These are phyloP conservation scores for Drosophila equinoxialis DNA, from an alignment of 1,140 invertebrate genomes.

Conservation along the genomic window DNA sequence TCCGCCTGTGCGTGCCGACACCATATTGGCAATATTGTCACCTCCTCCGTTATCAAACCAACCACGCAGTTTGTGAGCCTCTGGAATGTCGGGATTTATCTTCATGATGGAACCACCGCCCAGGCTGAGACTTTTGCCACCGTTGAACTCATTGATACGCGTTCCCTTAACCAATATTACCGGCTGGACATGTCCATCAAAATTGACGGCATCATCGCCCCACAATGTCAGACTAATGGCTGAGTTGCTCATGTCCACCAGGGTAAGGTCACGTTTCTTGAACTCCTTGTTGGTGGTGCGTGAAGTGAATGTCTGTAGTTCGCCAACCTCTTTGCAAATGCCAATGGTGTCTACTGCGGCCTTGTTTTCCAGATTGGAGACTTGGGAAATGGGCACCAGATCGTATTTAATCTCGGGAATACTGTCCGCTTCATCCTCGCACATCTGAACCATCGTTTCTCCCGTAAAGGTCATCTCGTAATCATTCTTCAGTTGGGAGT, in stretches of 20 bases:
- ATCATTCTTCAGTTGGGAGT: conserved; percentile 92
- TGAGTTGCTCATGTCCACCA: conserved; percentile 93
- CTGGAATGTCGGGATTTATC: conserved; percentile 94
- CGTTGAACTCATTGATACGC: conserved; percentile 89
- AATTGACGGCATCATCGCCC: conserved; percentile 92
- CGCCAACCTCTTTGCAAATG: conserved; percentile 90
- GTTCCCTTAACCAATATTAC: conserved; percentile 93
- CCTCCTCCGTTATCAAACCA: conserved; percentile 94
- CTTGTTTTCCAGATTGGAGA: conserved; percentile 88
- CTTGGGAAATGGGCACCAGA: conserved; percentile 90
- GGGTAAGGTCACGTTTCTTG: conserved; percentile 93
- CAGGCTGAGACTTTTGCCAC: conserved; percentile 86
- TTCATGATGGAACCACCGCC: conserved; percentile 86
- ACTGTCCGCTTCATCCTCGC: conserved; percentile 85
- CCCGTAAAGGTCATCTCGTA: conserved; percentile 97
- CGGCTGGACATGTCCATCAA: conserved; percentile 89
- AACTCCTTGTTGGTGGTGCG: conserved; percentile 91
- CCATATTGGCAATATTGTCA: conserved; percentile 85
- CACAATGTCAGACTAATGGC: conserved; percentile 91
- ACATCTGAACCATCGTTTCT: conserved; percentile 91
- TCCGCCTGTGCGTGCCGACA: conserved; percentile 85
- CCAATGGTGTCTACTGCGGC: conserved; percentile 94
- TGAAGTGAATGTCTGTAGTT: conserved; percentile 89
- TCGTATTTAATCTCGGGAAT: conserved; percentile 93
- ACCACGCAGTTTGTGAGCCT: conserved; percentile 92